Evolutionary conservation across 2,888 invertebrate genomes (phyloP), one percentile per base, ranked within the genome.

Genomic region (Pandemis corylana): DNA sequence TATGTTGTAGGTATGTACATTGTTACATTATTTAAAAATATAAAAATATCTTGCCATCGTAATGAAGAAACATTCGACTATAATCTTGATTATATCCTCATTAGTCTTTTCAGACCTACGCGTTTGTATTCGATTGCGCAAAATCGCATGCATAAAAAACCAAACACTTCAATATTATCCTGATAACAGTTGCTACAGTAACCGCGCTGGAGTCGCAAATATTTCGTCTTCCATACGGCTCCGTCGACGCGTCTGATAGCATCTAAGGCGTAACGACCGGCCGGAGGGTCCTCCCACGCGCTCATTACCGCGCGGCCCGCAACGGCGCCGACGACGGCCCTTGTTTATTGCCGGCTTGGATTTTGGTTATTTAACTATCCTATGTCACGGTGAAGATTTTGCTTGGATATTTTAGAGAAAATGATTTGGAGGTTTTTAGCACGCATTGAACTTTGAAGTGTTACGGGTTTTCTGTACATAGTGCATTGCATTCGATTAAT

Each of bases 211-310:
- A 28, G 46, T 49, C 13, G 49, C 51, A 51, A 67, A 67, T 67
- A 67, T 53, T 67, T 36, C 49, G 49, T 65, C 41, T 42, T 44
- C 67, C 67, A 36, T 67, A 41, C 53, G 44, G 49, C 28, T 53
- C 36, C 67, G 67, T 62, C 64, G 53, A 41, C 70, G 28, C 72
- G 49, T 42, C 66, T 20, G 72, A 67, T 67, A 53, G 66, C 41
- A 67, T 53, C 67, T 53, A 28, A 53, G 28, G 68, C 65, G 68
- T 46, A 53, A 51, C 68, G 63, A 28, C 68, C 44, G 83, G 82
- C 85, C 82, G 78, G 81, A 80, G 83, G 70, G 76, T 78, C 82
- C 83, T 80, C 84, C 85, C 86, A 82, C 83, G 81, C 84, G 81
- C 84, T 85, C 83, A 82, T 84, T 84, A 84, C 78, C 68, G 67